Evolutionary conservation across 2,113 vertebrate species (phyloP).

Genomic region (Oreotrochilus melanogaster): DNA sequence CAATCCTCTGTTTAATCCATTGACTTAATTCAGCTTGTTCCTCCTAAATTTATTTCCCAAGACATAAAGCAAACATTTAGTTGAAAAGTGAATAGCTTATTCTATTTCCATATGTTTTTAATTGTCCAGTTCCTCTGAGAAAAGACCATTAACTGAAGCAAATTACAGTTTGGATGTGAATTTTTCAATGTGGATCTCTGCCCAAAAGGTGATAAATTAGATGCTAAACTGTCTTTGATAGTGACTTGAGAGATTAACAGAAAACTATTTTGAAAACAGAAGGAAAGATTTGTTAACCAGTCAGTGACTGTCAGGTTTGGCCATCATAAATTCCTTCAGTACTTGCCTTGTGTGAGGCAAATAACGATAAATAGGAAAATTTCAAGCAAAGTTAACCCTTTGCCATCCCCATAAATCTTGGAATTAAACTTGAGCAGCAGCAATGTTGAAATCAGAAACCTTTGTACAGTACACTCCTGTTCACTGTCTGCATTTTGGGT

Average conservation of each 20-base stretch:
- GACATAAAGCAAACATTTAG: conserved; percentile 51
- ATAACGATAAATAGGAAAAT: neutral
- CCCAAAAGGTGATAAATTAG: conserved; percentile 73
- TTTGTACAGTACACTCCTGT: neutral
- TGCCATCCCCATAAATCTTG: conserved; percentile 37
- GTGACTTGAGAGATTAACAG: conserved; percentile 62
- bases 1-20: conserved; percentile 16
- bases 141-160: conserved; percentile 63
- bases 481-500: conserved; percentile 14
- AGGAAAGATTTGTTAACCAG: conserved; percentile 39
- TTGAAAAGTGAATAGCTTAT: conserved; percentile 52
- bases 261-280: conserved; percentile 62
- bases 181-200: conserved; percentile 65
- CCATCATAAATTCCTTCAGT: neutral
- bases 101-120: conserved; percentile 67
- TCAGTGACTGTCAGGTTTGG: neutral
- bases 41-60: conserved; percentile 65
- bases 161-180: conserved; percentile 68
- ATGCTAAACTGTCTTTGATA: conserved; percentile 61
- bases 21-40: conserved; percentile 54
- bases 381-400: conserved; percentile 3
- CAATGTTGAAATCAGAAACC: neutral
- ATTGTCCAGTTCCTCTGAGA: conserved; percentile 68
- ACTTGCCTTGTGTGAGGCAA: neutral
- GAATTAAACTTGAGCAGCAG: neutral